These are phyloP conservation scores for Drosophila dunni DNA, from an alignment of 1,140 invertebrate genomes.

Conservation along the genomic window DNA sequence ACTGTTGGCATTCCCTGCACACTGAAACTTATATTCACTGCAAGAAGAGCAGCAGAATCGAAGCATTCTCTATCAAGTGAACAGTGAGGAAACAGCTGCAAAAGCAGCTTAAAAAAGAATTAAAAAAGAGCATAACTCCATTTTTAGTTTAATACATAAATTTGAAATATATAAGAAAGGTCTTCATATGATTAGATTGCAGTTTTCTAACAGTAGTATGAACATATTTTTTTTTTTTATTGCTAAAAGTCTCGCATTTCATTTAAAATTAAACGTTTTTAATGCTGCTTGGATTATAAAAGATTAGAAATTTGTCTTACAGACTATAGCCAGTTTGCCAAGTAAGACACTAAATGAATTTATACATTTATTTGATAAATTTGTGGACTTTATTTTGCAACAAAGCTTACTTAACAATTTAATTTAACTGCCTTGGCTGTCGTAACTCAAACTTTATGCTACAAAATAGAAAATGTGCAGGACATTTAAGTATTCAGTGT, in stretches of 20 bases:
- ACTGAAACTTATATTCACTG: constrained; percentile 66
- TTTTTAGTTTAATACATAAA: constrained; percentile 25
- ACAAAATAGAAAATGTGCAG: constrained; percentile 8
- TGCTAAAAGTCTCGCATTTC: no score
- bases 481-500: constrained; percentile 20
- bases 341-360: no score
- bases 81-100: background rate
- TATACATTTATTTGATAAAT: no score
- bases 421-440: no score
- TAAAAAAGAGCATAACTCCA: constrained; percentile 25
- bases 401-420: no score
- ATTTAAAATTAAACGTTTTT: no score
- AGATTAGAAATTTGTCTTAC: no score
- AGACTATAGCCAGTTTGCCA: no score
- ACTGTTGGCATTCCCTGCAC: constrained; percentile 71
- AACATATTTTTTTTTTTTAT: background rate
- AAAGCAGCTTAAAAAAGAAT: constrained; percentile 24
- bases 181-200: constrained; percentile 3
- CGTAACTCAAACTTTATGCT: background rate
- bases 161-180: constrained; percentile 1
- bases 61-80: background rate
- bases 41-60: constrained; percentile 23
- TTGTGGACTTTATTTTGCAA: no score
- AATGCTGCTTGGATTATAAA: no score
- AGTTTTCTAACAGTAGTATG: background rate